Conservation (phyloP, 2,113 vertebrate species). For the Hippocampus abdominalis region DNA sequence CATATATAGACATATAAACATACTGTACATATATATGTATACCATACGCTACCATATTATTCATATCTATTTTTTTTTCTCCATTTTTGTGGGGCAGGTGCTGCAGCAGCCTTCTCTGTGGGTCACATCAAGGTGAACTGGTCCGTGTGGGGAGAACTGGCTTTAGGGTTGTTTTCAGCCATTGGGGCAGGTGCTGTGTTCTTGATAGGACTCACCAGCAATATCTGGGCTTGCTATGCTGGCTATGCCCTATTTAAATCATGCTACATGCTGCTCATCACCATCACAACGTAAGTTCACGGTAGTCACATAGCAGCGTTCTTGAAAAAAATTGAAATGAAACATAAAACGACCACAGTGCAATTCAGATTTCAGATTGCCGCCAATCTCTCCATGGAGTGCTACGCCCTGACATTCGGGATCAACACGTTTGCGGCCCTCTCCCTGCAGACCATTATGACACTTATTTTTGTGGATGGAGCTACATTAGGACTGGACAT, state of each 20-base stretch:
- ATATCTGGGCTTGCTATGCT: constrained; percentile 65
- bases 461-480: constrained; percentile 61
- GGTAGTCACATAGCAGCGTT: background rate
- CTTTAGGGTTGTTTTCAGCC: constrained; percentile 66
- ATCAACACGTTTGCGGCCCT: constrained; percentile 71
- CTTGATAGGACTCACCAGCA: constrained; percentile 59
- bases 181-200: constrained; percentile 60
- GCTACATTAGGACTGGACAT: constrained; percentile 65
- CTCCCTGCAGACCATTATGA: constrained; percentile 67
- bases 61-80: background rate
- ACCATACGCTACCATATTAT: too few relatives aligned
- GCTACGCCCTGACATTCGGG: constrained; percentile 72
- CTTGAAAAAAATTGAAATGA: background rate
- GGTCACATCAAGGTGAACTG: constrained; percentile 59
- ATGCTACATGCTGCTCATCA: constrained; percentile 73
- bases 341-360: background rate
- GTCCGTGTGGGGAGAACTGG: constrained; percentile 70
- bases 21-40: too few relatives aligned
- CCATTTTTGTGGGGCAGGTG: constrained; percentile 45
- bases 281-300: constrained; percentile 61
- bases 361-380: constrained; percentile 71
- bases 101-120: constrained; percentile 64
- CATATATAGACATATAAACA: too few relatives aligned
- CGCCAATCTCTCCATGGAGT: constrained; percentile 66
- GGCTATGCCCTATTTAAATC: constrained; percentile 70